phyloP scores from a whole-genome alignment of 1,140 invertebrate genomes.

The Drosophila bocki region DNA sequence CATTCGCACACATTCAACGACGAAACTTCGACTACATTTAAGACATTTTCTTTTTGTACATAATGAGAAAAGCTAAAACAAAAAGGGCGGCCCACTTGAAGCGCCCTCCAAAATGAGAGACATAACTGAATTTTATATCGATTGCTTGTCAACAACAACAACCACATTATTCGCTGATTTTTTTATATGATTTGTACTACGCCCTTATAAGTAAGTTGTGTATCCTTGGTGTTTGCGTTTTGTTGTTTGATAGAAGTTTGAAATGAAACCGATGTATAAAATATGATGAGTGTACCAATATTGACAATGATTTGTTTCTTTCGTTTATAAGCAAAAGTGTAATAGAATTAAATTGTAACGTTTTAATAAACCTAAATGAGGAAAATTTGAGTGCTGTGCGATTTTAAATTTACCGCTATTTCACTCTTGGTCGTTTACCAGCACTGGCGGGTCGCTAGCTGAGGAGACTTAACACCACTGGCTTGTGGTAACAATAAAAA shows the following conservation, averaged over 20 bases:
- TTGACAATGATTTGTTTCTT: slow-evolving; percentile 84
- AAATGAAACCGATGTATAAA: slow-evolving; percentile 78
- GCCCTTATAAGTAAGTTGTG: slow-evolving; percentile 65
- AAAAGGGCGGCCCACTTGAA: slow-evolving; percentile 50
- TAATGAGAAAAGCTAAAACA: slow-evolving; percentile 50
- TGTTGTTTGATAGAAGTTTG: slow-evolving; percentile 76
- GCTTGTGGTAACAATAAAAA: neutral
- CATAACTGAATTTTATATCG: slow-evolving; percentile 75
- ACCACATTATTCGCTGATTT: slow-evolving; percentile 55
- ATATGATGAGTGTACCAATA: slow-evolving; percentile 80
- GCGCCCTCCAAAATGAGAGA: slow-evolving; percentile 61
- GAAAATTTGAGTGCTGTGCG: slow-evolving; percentile 19
- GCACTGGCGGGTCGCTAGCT: slow-evolving; percentile 1
- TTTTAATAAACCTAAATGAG: slow-evolving; percentile 77
- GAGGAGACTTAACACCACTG: neutral
- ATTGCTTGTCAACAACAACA: slow-evolving; percentile 63
- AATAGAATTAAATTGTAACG: slow-evolving; percentile 83
- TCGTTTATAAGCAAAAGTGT: slow-evolving; percentile 84
- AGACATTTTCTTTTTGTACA: slow-evolving; percentile 76
- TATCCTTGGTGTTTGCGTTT: slow-evolving; percentile 75
- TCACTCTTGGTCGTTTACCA: slow-evolving; percentile 3
- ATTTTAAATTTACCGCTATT: slow-evolving; percentile 29
- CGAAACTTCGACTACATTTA: slow-evolving; percentile 67
- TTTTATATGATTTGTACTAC: slow-evolving; percentile 65
- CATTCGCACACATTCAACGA: slow-evolving; percentile 75